phyloP scores from a whole-genome alignment of 2,113 vertebrate species.

The Dipodomys merriami region DNA sequence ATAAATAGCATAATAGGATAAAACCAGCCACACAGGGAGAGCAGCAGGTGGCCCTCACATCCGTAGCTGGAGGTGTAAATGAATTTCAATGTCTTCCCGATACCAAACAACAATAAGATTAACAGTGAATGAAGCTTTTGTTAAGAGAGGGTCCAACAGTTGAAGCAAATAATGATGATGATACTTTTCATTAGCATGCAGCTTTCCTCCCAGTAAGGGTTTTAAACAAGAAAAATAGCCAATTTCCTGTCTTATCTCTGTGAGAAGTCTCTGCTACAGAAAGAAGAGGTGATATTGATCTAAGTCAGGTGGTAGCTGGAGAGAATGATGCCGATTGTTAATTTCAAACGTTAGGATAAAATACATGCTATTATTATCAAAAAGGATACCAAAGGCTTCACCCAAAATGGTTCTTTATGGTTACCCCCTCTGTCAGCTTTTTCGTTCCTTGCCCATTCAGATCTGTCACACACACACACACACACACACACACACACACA shows the following conservation, averaged over 20 bases:
- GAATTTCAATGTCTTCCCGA: constrained; percentile 70
- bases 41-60: constrained; percentile 51
- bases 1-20: constrained; percentile 67
- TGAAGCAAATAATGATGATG: constrained; percentile 65
- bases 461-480: neutral
- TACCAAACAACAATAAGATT: constrained; percentile 64
- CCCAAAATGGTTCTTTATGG: neutral
- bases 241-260: constrained; percentile 11
- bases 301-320: constrained; percentile 12
- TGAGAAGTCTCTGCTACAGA: neutral
- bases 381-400: neutral
- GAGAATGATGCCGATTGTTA: neutral
- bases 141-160: constrained; percentile 42
- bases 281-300: neutral
- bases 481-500: too few species aligned
- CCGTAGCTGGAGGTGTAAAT: constrained; percentile 64
- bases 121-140: constrained; percentile 65
- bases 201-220: constrained; percentile 38
- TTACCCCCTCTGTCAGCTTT: neutral
- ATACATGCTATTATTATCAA: constrained; percentile 18
- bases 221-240: constrained; percentile 53
- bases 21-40: constrained; percentile 47
- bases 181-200: constrained; percentile 59
- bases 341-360: constrained; percentile 26
- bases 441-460: neutral